Evolutionary conservation across 2,888 invertebrate genomes (phyloP), one percentile per base, ranked within the genome.

Genomic region (Monopis laevigella): DNA sequence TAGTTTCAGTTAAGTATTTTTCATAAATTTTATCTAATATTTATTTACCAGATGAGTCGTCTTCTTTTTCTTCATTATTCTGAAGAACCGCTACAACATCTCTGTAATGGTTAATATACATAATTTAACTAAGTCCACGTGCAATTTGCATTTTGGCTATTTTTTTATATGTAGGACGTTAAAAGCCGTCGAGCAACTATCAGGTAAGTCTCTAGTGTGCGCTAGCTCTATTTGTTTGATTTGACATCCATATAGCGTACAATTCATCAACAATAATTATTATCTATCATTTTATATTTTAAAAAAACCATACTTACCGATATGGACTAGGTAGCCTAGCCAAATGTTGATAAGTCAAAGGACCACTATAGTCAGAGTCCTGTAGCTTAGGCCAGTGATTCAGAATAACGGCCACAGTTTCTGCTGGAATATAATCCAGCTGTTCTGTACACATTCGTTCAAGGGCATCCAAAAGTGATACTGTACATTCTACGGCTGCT

Each of bases 301-400:
- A n/a, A n/a, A n/a, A n/a, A n/a, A n/a, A n/a, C n/a, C n/a, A n/a
- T 13, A 13, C 19, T 54, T 68, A 87, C 86, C 88, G 85, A 54
- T 93, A 93, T 1, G 90, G 90, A 55, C 92, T 92, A 6, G 93
- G 93, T 41, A 93, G 63, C 44, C 93, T 83, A 0, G 92, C 89
- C 73, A 93, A 84, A 8, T 91, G 91, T 62, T 93, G 92, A 59
- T 93, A 93, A 16, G 93, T 93, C 41, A 93, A 62, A 0, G 93
- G 93, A 3, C 93, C 93, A 7, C 88, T 88, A 54, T 93, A 93
- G 62, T 93, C 93, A 8, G 88, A 87, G 47, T 90, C 88, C 43
- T 88, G 86, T 3, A 91, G 59, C 44, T 84, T 84, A 1, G 83
- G 80, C 73, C 90, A 90, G 42, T 89, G 83, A 5, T 65, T 68